These are phyloP conservation scores for Nautilus pompilius DNA, from an alignment of 1,140 invertebrate species.

Conservation along the genomic window DNA sequence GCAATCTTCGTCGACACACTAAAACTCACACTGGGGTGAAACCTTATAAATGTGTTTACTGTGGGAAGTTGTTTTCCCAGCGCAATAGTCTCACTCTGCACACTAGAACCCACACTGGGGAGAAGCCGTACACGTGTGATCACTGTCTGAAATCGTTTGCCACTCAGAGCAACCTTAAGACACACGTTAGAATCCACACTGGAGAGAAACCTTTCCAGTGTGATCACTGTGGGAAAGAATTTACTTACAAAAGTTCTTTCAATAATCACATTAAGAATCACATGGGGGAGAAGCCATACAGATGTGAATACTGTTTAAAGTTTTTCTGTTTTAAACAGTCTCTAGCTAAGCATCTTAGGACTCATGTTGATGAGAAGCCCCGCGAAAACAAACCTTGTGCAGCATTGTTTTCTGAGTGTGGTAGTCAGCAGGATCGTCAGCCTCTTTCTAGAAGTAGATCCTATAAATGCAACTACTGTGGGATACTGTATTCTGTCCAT, in stretches of 20 bases:
- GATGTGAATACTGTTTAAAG: neutral
- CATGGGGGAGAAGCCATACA: neutral
- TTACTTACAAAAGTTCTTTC: neutral
- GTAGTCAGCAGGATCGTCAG: too few species aligned
- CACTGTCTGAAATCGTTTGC: conserved; percentile 9
- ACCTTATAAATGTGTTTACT: conserved; percentile 6
- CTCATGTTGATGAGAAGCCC: too few species aligned
- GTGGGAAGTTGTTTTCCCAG: conserved; percentile 4
- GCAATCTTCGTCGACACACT: conserved; percentile 48
- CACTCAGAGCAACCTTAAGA: neutral
- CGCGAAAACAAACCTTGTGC: too few species aligned
- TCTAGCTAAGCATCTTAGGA: too few species aligned
- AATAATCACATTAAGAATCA: neutral
- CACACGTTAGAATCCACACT: conserved; percentile 2
- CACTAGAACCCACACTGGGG: conserved; percentile 7
- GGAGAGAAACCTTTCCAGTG: neutral
- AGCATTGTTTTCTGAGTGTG: too few species aligned
- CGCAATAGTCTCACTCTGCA: neutral
- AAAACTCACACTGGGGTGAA: conserved; percentile 29
- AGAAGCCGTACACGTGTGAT: conserved; percentile 8
- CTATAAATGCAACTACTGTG: too few species aligned
- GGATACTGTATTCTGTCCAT: too few species aligned
- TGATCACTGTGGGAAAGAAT: neutral
- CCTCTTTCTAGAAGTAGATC: too few species aligned
- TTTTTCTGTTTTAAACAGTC: too few species aligned